Evolutionary conservation across 1,140 invertebrate species (phyloP).

Genomic region (Pantala flavescens): DNA sequence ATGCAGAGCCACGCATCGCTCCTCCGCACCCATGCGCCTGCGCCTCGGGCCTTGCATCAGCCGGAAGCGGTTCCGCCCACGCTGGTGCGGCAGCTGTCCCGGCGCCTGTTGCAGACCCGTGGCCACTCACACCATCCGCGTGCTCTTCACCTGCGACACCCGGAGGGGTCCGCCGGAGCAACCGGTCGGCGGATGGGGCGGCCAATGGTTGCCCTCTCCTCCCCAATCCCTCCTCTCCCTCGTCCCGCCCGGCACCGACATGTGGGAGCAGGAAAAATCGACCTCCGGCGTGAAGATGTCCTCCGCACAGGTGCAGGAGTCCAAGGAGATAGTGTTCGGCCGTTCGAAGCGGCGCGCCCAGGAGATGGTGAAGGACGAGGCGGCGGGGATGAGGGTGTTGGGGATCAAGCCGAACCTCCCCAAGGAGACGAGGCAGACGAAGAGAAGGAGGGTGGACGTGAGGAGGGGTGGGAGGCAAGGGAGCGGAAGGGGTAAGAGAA

Average conservation of each 20-base stretch:
- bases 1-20: constrained; percentile 51
- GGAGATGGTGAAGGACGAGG: background rate
- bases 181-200: background rate
- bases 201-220: background rate
- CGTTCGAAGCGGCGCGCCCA: background rate
- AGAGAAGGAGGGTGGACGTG: background rate
- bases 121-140: constrained; percentile 45
- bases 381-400: background rate
- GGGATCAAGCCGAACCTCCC: background rate
- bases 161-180: background rate
- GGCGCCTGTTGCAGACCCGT: constrained; percentile 46
- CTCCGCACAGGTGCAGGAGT: background rate
- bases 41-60: constrained; percentile 50
- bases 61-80: constrained; percentile 47
- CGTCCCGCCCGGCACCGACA: background rate
- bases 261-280: background rate
- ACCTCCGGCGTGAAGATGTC: background rate
- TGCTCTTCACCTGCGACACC: constrained; percentile 33
- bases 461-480: background rate
- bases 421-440: background rate
- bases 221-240: background rate
- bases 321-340: background rate
- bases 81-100: constrained; percentile 48
- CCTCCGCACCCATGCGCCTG: constrained; percentile 39
- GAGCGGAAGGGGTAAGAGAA: background rate